phyloP scores from a whole-genome alignment of 2,797 vertebrate species.

The Oryzias sinensis region DNA sequence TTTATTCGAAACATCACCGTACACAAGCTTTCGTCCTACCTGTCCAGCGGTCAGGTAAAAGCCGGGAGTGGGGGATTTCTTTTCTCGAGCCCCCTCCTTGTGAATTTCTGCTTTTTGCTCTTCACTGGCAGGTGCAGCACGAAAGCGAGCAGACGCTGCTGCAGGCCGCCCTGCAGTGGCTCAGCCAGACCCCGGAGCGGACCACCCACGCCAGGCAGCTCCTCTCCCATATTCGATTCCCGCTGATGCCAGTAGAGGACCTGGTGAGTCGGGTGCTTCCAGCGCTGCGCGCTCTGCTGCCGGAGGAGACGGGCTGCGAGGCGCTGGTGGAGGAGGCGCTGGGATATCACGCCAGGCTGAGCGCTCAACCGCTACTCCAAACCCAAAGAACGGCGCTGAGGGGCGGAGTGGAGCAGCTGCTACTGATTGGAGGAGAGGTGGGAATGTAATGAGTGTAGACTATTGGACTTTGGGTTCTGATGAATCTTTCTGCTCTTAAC shows the following conservation, averaged over 20 bases:
- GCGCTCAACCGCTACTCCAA: constrained; percentile 85
- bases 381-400: constrained; percentile 81
- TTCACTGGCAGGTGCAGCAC: constrained; percentile 78
- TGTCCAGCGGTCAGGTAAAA: constrained; percentile 77
- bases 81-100: background rate
- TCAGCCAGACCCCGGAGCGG: constrained; percentile 83
- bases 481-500: too few relatives aligned
- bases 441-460: too few relatives aligned
- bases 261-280: constrained; percentile 83
- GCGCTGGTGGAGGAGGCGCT: constrained; percentile 87
- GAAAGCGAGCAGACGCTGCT: constrained; percentile 87
- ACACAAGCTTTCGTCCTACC: constrained; percentile 86
- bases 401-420: constrained; percentile 80
- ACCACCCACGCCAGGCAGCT: constrained; percentile 77
- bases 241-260: constrained; percentile 84
- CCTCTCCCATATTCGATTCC: constrained; percentile 88
- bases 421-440: constrained; percentile 91
- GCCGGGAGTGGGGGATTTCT: too few relatives aligned
- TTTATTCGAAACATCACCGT: constrained; percentile 84
- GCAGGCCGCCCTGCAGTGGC: constrained; percentile 88
- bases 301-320: constrained; percentile 81
- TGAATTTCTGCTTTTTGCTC: background rate
- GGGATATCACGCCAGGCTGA: constrained; percentile 78
- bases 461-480: background rate
- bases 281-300: constrained; percentile 81